Conservation (phyloP, 1,140 invertebrate genomes). For the Cyrtorhinus lividipennis region DNA sequence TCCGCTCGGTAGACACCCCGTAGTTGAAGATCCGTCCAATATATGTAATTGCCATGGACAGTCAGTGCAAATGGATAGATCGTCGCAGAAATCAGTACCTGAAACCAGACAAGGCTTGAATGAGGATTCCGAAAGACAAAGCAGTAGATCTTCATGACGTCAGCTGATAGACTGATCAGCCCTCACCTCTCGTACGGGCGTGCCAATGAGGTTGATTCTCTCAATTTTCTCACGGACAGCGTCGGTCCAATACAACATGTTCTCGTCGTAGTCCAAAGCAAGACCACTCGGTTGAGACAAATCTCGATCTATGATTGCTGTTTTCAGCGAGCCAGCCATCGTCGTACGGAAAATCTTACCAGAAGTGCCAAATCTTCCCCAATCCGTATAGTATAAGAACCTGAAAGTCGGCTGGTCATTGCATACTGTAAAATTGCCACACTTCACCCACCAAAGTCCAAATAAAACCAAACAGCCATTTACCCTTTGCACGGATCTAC, state of each 20-base stretch:
- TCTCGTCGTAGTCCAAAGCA: conserved; percentile 90
- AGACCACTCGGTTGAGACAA: conserved; percentile 90
- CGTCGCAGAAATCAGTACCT: conserved; percentile 70
- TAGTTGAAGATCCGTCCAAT: conserved; percentile 93
- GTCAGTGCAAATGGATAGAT: conserved; percentile 95
- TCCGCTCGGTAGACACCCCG: conserved; percentile 90
- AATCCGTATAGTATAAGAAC: conserved; percentile 81
- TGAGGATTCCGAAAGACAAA: neutral
- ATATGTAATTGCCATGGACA: conserved; percentile 81
- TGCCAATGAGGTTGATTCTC: conserved; percentile 72
- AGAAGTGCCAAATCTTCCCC: conserved; percentile 80
- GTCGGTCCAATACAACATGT: conserved; percentile 95
- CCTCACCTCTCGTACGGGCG: conserved; percentile 38
- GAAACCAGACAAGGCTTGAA: conserved; percentile 22
- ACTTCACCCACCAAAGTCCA: too few relatives aligned
- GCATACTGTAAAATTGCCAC: too few relatives aligned
- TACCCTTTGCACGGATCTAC: conserved; percentile 90
- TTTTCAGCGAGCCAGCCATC: conserved; percentile 89
- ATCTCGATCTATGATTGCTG: conserved; percentile 76
- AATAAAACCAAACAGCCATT: conserved; percentile 25
- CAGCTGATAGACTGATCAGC: too few relatives aligned
- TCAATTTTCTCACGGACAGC: conserved; percentile 95
- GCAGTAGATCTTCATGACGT: too few relatives aligned
- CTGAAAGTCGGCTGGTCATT: conserved; percentile 25
- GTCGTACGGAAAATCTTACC: conserved; percentile 91